A percentile compares a stretch with the other conserved stretches of the same genome.
phyloP scores from a whole-genome alignment of 2,113 vertebrate species.

The Nannospalax galili region DNA sequence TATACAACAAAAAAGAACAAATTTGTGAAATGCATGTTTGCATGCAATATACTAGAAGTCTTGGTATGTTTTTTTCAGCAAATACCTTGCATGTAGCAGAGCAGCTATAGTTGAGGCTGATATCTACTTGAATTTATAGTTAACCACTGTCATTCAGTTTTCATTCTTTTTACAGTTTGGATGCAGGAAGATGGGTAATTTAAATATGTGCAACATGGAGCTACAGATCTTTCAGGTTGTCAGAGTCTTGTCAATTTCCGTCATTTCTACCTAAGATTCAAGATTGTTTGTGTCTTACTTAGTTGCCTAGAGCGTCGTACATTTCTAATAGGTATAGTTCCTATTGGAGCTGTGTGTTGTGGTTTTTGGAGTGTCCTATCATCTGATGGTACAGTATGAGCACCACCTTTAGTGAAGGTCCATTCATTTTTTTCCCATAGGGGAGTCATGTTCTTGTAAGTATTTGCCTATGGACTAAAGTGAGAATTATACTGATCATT shows the following conservation, averaged over 20 bases:
- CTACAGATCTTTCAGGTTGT: neutral
- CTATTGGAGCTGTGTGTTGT: no score
- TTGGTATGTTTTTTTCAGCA: slow-evolving; percentile 23
- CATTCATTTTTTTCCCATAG: no score
- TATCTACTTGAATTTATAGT: slow-evolving; percentile 2
- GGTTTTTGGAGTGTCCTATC: no score
- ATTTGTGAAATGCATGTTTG: slow-evolving; percentile 28
- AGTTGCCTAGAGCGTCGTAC: neutral
- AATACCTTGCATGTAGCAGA: slow-evolving; percentile 51
- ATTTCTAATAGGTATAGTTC: no score
- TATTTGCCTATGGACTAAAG: no score
- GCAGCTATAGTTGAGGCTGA: neutral
- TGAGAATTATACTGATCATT: no score
- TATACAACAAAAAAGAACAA: slow-evolving; percentile 4
- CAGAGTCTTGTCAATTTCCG: neutral
- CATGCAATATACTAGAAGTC: neutral
- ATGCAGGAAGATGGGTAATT: neutral
- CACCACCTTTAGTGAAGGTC: no score
- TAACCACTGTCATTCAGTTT: neutral
- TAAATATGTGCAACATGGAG: neutral
- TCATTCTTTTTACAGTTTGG: neutral
- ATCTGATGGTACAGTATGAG: no score
- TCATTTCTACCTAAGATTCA: neutral
- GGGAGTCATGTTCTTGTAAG: no score
- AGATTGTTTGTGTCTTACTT: neutral